A percentile compares a stretch with the other conserved stretches of the same genome.
These are phyloP conservation scores for Eolophus roseicapilla DNA, from an alignment of 2,113 vertebrate genomes.

Conservation along the genomic window DNA sequence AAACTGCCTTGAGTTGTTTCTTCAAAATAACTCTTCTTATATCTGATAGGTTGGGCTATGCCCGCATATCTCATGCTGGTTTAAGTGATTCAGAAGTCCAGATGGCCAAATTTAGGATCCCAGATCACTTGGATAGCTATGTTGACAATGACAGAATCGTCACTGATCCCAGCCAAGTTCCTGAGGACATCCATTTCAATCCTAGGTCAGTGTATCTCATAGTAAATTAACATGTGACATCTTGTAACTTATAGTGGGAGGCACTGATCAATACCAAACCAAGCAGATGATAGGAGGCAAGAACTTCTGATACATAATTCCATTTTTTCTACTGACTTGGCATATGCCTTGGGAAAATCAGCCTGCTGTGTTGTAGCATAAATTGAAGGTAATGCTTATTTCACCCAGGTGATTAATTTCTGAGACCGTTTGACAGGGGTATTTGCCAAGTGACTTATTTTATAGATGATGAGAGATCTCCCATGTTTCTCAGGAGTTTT, in stretches of 20 bases:
- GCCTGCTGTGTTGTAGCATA: background rate
- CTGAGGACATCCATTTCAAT: conserved; percentile 70
- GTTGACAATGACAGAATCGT: conserved; percentile 70
- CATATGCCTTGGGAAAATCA: background rate
- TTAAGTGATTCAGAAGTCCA: conserved; percentile 80
- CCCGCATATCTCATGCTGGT: conserved; percentile 77
- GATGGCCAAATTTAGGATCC: conserved; percentile 77
- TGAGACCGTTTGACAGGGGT: background rate
- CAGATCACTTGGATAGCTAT: conserved; percentile 62
- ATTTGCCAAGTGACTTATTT: conserved; percentile 4
- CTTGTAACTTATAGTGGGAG: background rate
- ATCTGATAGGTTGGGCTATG: conserved; percentile 70
- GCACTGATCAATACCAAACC: background rate
- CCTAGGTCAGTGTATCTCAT: conserved; percentile 62
- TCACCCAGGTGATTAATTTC: background rate
- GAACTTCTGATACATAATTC: background rate
- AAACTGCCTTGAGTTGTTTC: background rate
- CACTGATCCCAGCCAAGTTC: conserved; percentile 63
- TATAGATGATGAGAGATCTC: background rate
- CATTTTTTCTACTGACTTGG: background rate
- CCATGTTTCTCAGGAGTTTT: background rate
- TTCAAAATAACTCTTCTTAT: background rate
- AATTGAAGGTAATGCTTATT: background rate
- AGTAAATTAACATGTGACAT: background rate
- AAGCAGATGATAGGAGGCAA: background rate